Base-by-base conservation (phyloP, 2,888 invertebrate genomes). In the Amphipoea lucens region DNA sequence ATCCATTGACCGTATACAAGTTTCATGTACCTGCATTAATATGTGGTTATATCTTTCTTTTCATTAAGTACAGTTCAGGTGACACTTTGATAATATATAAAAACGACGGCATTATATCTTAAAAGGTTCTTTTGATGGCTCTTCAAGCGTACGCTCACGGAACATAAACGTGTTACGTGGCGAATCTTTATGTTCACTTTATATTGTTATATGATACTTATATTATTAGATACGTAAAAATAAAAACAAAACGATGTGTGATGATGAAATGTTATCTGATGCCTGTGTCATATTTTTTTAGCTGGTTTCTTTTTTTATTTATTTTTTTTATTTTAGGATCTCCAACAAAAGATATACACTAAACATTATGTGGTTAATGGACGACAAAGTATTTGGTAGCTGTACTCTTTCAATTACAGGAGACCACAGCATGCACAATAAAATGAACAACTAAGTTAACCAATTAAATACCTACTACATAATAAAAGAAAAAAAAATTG, bases 61-160 rank as follows among this genome's bases (percentile, higher is more conserved):
- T 57, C n/a, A 77, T 84, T 78, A 71, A 60, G 9, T 76, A 62
- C 67, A 77, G 84, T 69, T 79, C 79, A 83, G 54, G 62, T 76
- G 66, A 66, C 72, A 74, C 73, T 84, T 87, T 82, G 74, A 85
- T 82, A 68, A 62, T 63, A 72, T 74, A 78, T 86, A 83, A 70
- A 87, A 74, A 75, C 40, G 42, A 71, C 9, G 45, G 72, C 48
- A 63, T 72, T 77, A 81, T 69, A 63, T 76, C 78, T 76, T 86
- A 69, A 78, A 83, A 86, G 80, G 78, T 82, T 78, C 69, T 81
- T 88, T 80, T 76, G 72, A 78, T 77, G 80, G 74, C 77, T 63
- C 67, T 63, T 83, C 51, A 70, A 76, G 83, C 88, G 83, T 80
- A 40, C 45, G 66, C 73, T 82, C 60, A 77, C 65, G 75, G 63